These are phyloP conservation scores for Atherinosoma microstoma DNA, from an alignment of 2,797 vertebrate genomes.

Conservation along the genomic window DNA sequence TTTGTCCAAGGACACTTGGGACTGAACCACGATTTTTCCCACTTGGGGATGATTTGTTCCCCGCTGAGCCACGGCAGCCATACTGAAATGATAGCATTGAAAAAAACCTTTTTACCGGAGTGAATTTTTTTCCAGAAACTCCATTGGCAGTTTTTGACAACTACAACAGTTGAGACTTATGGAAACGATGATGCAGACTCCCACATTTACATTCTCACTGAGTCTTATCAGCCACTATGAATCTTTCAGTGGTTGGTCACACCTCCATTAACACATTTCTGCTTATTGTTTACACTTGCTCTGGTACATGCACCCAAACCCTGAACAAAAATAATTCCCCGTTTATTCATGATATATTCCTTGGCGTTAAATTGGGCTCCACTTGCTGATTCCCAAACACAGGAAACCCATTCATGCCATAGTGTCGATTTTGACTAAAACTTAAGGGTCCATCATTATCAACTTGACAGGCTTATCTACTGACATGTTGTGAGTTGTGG, in stretches of 20 bases:
- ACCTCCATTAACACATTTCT: too few species aligned
- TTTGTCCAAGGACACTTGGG: background rate
- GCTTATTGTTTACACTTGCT: too few species aligned
- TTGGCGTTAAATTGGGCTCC: background rate
- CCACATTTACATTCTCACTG: background rate
- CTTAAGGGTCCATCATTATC: background rate
- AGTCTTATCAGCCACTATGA: background rate
- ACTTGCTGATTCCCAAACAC: background rate
- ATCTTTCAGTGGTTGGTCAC: background rate
- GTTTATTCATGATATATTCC: background rate
- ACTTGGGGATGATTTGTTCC: background rate
- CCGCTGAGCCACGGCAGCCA: background rate
- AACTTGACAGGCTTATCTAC: background rate
- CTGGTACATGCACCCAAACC: too few species aligned
- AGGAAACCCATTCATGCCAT: background rate
- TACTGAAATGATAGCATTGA: background rate
- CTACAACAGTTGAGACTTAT: background rate
- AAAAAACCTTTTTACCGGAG: background rate
- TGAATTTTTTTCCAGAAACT: background rate
- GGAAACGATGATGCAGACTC: background rate
- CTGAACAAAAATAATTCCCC: background rate
- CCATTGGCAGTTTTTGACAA: background rate
- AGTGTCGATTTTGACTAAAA: background rate
- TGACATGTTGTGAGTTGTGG: constrained; percentile 16
- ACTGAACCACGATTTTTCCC: background rate